Percentiles rank a stretch among this genome's conserved stretches.
Conservation (phyloP, 2,888 invertebrate species). For the Exocentrus adspersus region DNA sequence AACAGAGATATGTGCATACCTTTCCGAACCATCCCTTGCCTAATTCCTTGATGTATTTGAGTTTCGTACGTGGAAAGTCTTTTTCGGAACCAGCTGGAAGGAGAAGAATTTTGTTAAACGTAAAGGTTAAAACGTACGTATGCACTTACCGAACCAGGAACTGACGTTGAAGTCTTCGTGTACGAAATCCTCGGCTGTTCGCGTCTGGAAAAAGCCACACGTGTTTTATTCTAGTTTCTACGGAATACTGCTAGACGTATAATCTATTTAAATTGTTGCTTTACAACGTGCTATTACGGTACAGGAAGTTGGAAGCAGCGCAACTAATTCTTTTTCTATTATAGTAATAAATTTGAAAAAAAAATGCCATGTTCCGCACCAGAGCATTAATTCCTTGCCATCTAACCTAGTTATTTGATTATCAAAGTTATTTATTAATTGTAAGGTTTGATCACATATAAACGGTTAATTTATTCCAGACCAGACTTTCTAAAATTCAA, state of each 20-base stretch:
- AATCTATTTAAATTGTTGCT: background rate
- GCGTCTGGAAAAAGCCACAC: no score
- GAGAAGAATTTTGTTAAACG: no score
- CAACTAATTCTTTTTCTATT: background rate
- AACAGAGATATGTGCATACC: no score
- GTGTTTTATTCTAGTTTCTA: no score
- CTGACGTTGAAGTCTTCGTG: slow-evolving; percentile 61
- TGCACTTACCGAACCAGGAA: slow-evolving; percentile 64
- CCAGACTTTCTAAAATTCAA: no score
- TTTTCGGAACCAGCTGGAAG: slow-evolving; percentile 65
- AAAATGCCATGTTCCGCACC: no score
- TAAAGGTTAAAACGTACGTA: slow-evolving; percentile 22
- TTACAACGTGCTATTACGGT: background rate
- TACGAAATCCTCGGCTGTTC: slow-evolving; percentile 56
- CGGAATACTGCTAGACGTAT: no score
- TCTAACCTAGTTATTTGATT: no score
- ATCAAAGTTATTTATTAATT: no score
- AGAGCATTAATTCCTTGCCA: no score
- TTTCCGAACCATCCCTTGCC: slow-evolving; percentile 89
- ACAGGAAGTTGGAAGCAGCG: background rate
- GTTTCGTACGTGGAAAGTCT: slow-evolving; percentile 78
- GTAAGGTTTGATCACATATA: no score
- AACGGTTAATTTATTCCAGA: no score
- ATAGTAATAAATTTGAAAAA: background rate
- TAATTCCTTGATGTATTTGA: slow-evolving; percentile 84